phyloP scores from a whole-genome alignment of 92 coral and sea anemone species.

The Diadumene lineata region DNA sequence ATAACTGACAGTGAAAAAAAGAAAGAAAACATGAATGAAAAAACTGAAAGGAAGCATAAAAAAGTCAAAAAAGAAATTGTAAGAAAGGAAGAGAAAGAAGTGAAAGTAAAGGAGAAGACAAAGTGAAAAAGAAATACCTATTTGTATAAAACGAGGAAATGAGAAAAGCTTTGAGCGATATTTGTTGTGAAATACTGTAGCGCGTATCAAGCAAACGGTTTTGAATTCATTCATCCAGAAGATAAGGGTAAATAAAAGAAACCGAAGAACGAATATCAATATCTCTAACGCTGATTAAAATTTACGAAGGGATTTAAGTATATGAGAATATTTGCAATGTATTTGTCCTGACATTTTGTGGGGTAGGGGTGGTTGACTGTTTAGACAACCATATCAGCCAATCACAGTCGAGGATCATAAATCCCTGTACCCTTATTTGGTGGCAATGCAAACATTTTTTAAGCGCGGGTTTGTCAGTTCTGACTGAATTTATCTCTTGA shows the following conservation, averaged over 20 bases:
- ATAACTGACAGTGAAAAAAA: neutral
- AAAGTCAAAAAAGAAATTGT: neutral
- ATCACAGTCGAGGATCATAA: constrained; percentile 32
- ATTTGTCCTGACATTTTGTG: neutral
- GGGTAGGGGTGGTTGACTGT: constrained; percentile 10
- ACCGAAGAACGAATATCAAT: neutral
- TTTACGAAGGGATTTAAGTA: neutral
- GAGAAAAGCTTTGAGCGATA: too few relatives aligned
- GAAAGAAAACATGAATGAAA: neutral
- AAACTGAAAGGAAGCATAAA: neutral
- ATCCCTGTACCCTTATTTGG: constrained; percentile 51
- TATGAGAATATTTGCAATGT: neutral
- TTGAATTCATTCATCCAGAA: neutral
- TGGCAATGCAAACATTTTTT: constrained; percentile 11
- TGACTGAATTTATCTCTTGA: constrained; percentile 38
- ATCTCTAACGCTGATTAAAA: neutral
- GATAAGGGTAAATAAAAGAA: neutral
- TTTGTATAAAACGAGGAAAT: neutral
- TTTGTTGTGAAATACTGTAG: too few relatives aligned
- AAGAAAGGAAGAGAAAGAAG: neutral
- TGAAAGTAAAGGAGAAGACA: neutral
- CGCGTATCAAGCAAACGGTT: neutral
- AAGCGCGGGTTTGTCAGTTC: constrained; percentile 36
- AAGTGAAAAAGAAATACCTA: neutral
- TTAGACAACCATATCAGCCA: constrained; percentile 22